Conservation (phyloP, 1,140 invertebrate species). For the Hylaeus volcanicus region DNA sequence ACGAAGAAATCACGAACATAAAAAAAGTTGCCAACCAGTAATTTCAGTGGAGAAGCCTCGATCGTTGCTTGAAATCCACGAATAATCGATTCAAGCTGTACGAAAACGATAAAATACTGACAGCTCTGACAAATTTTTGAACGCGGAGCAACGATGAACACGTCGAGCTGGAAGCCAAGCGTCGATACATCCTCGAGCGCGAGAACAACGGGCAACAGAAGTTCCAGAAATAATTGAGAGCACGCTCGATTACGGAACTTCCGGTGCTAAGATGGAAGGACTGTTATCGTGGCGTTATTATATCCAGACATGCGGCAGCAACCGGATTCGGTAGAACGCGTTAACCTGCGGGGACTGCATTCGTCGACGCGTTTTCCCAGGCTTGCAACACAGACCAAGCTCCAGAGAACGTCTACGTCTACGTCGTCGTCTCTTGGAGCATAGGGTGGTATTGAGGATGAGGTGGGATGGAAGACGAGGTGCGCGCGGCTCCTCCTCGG, state of each 20-base stretch:
- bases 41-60: too few relatives aligned
- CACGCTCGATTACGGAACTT: slow-evolving; percentile 29
- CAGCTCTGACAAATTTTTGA: too few relatives aligned
- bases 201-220: too few relatives aligned
- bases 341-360: slow-evolving; percentile 21
- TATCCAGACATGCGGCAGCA: background rate
- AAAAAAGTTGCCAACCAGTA: too few relatives aligned
- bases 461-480: slow-evolving; percentile 75
- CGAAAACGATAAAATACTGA: too few relatives aligned
- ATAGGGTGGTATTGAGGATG: slow-evolving; percentile 65
- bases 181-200: too few relatives aligned
- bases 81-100: too few relatives aligned
- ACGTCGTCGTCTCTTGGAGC: slow-evolving; percentile 40
- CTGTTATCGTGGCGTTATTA: slow-evolving; percentile 7
- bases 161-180: too few relatives aligned
- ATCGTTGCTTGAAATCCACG: too few relatives aligned
- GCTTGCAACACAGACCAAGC: slow-evolving; percentile 47
- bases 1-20: too few relatives aligned
- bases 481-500: slow-evolving; percentile 77
- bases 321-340: slow-evolving; percentile 27
- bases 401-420: slow-evolving; percentile 21
- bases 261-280: slow-evolving; percentile 34
- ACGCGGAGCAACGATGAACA: too few relatives aligned
- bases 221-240: slow-evolving; percentile 23
- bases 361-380: slow-evolving; percentile 51